Evolutionary conservation across 2,888 invertebrate species (phyloP), one percentile per base, ranked within the genome.

Genomic region (Acholoe squamosa): DNA sequence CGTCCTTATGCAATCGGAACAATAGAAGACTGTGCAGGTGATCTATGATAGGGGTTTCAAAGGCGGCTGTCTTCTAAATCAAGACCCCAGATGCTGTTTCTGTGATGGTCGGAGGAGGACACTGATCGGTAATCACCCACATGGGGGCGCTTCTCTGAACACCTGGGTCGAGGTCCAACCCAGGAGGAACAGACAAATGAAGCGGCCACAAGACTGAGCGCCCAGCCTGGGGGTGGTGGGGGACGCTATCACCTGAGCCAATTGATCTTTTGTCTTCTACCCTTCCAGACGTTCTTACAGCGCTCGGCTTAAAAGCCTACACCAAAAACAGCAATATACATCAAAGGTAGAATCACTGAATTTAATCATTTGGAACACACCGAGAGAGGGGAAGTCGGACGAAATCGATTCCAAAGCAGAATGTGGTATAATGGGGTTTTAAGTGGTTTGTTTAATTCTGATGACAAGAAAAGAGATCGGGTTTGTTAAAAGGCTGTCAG

Each of bases 261-360:
- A 71, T 71, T 71, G 71, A 71, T 71, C 71, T 28, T 28, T 71
- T 28, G 28, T 71, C 71, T 71, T 71, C 71, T 16, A 14, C 71
- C 31, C 71, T 28, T 28, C 71, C n/a, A 71, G 28, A 7, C 71
- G n/a, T 10, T 19, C 61, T n/a, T 19, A 3, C 19, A 7, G 22
- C 61, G 19, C 19, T 3, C 71, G 14, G 71, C 28, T 71, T 28
- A 25, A 71, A 71, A n/a, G 28, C 14, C 31, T 71, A 43, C 10
- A 43, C 43, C 25, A 14, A 28, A 71, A 28, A 71, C 71, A 71
- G 25, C 25, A 28, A 28, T 71, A 71, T 71, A 71, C 71, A 71
- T 71, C 71, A 71, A 71, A 71, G 71, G 71, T 71, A 28, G 71
- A 71, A 61, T 61, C 61, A 61, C 61, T n/a, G 61, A 71, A 71